phyloP scores from a whole-genome alignment of 2,113 vertebrate species.

The Neomonachus schauinslandi region DNA sequence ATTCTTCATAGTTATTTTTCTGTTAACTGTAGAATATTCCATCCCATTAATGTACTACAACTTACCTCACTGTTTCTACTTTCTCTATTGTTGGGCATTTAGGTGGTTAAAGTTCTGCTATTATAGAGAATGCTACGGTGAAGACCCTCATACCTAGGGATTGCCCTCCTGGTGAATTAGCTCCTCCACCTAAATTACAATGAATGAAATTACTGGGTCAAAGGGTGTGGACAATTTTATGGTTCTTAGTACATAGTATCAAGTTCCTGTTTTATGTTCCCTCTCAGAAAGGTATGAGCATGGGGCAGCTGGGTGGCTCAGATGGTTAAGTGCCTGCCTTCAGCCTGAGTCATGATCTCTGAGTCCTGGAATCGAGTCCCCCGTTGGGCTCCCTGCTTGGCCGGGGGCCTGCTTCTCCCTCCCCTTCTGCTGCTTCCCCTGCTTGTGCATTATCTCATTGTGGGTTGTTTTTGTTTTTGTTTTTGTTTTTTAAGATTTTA shows the following conservation, averaged over 20 bases:
- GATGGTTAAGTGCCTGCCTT: no score
- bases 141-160: neutral
- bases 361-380: no score
- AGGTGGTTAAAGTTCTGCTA: neutral
- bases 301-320: no score
- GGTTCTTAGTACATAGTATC: neutral
- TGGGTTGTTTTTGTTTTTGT: no score
- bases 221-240: neutral
- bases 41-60: neutral
- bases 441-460: no score
- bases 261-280: neutral
- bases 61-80: constrained; percentile 6
- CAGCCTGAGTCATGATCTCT: no score
- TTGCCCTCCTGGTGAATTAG: neutral
- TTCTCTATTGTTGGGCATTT: neutral
- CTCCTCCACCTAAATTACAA: neutral
- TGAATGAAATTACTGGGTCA: constrained; percentile 13
- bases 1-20: constrained; percentile 8
- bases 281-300: neutral
- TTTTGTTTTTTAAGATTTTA: no score
- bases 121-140: neutral
- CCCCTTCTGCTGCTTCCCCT: no score
- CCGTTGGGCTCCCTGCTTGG: no score
- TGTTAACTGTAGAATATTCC: neutral
- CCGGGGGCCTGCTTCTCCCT: no score